These are phyloP conservation scores for Heliocidaris tuberculata DNA, from an alignment of 35 echinoderm and acorn worm genomes.

Conservation along the genomic window DNA sequence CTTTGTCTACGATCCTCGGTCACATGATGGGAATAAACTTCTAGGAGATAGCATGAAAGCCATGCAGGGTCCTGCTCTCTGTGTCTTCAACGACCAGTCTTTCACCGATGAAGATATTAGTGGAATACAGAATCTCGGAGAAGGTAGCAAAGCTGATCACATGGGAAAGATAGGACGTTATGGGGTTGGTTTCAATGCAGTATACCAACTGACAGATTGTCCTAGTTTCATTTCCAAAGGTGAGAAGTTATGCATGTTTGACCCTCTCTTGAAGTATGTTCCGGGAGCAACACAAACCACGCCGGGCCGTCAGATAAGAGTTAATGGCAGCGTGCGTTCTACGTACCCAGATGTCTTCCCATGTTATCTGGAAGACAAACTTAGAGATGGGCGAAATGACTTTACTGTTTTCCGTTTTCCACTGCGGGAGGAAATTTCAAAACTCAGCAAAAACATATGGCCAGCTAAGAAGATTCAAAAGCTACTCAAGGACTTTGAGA, in stretches of 20 bases:
- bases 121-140: conserved; percentile 40
- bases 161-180: conserved; percentile 57
- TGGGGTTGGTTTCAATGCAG: conserved; percentile 69
- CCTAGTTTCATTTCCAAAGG: conserved; percentile 61
- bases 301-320: conserved; percentile 49
- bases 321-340: conserved; percentile 13
- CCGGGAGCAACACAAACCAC: conserved; percentile 1
- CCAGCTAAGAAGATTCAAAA: background rate
- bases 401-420: conserved; percentile 84
- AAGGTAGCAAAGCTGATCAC: conserved; percentile 61
- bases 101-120: too few species aligned
- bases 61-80: too few species aligned
- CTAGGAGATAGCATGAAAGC: too few species aligned
- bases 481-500: conserved; percentile 56
- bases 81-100: too few species aligned
- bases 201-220: conserved; percentile 77
- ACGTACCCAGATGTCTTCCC: conserved; percentile 60
- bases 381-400: background rate
- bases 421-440: conserved; percentile 39
- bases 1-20: too few species aligned
- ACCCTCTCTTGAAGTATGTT: conserved; percentile 60
- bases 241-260: conserved; percentile 61
- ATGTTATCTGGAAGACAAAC: conserved; percentile 59
- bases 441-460: conserved; percentile 42
- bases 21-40: too few species aligned